phyloP scores from a whole-genome alignment of 2,113 vertebrate genomes.

The Struthidea cinerea region DNA sequence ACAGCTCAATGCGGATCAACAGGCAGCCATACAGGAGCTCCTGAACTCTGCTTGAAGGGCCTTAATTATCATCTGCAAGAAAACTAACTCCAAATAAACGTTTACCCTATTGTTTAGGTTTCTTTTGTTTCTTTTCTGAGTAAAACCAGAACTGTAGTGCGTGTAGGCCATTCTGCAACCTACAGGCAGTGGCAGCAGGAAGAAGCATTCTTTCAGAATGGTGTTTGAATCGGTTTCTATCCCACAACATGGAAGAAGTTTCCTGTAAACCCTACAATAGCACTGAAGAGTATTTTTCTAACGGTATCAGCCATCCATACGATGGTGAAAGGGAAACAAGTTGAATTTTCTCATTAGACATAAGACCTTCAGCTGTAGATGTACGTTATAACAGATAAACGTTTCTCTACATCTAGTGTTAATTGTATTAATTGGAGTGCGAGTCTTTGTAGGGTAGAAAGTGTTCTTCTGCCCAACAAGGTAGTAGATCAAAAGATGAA shows the following conservation, averaged over 20 bases:
- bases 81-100: constrained; percentile 82
- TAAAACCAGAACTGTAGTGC: constrained; percentile 74
- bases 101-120: constrained; percentile 84
- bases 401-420: constrained; percentile 68
- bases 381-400: constrained; percentile 66
- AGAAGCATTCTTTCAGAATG: constrained; percentile 48
- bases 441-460: constrained; percentile 67
- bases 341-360: constrained; percentile 66
- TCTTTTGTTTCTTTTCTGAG: constrained; percentile 81
- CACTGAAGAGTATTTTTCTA: constrained; percentile 82
- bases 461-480: constrained; percentile 62
- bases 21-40: constrained; percentile 95
- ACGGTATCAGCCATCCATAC: constrained; percentile 57
- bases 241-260: constrained; percentile 49
- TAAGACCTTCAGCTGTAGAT: constrained; percentile 64
- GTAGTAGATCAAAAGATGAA: constrained; percentile 63
- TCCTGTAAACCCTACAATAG: constrained; percentile 65
- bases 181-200: constrained; percentile 57
- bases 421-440: constrained; percentile 68
- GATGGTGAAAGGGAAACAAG: constrained; percentile 67
- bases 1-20: constrained; percentile 89
- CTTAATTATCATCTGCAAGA: constrained; percentile 71
- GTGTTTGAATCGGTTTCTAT: constrained; percentile 48
- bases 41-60: constrained; percentile 89
- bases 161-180: constrained; percentile 70